Evolutionary conservation across 2,113 vertebrate species (phyloP), one percentile per base, ranked within the genome.

Genomic region (Rutilus rutilus): DNA sequence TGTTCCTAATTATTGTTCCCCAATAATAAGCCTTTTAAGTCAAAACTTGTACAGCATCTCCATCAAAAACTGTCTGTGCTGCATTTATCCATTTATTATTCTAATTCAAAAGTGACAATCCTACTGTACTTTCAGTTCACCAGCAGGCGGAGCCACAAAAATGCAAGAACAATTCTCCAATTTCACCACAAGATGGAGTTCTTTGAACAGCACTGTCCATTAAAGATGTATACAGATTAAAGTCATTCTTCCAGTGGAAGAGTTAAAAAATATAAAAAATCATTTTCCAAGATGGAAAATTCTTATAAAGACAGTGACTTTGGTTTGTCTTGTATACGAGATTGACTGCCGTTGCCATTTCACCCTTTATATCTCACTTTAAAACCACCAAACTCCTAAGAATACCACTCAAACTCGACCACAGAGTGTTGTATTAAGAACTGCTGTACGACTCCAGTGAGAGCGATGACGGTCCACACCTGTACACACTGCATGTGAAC

Each of bases 131-230:
- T 62, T 23, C 33, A 45, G 59, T 47, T 1, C 9, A n/a, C 85
- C 88, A 85, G 59, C 82, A 89, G 88, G 80, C 33, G 82, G 82
- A 21, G 82, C 57, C 47, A 39, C 12, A 25, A 2, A 17, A 21
- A 7, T 12, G 27, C 15, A 8, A 30, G 17, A 75, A 11, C n/a
- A 5, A 39, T 52, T 78, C 85, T 76, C 21, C 8, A 7, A 14
- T 36, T 81, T 76, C 52, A 89, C 88, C 85, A 86, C 69, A 80
- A 87, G 88, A 64, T 86, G 88, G 85, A 8, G 67, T 17, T 23
- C 6, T 23, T 62, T 71, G 3, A 52, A 78, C 59, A 79, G 11
- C 23, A 15, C 42, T 9, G 45, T 25, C 10, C 6, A 47, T 23
- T 23, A 75, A n/a, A 76, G 8, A 71, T 7, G 65, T 17, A 1